Conservation (phyloP, 2,888 invertebrate genomes). For the Crocallis elinguaria region DNA sequence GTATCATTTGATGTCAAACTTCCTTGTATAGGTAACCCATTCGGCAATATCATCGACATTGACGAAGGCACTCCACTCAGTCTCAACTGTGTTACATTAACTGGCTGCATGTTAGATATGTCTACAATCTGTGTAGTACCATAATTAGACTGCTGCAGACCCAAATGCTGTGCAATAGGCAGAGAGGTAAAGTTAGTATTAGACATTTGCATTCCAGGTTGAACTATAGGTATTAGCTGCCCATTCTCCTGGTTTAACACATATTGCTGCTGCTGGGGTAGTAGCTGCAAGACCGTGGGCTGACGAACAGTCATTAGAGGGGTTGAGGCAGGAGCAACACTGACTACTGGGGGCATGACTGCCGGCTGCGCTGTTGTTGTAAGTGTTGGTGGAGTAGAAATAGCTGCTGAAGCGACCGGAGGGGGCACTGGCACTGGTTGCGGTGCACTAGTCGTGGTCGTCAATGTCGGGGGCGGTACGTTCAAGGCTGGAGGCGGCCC, state of each 20-base stretch:
- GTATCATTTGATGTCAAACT: constrained; percentile 69
- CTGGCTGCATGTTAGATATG: constrained; percentile 76
- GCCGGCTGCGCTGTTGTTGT: constrained; percentile 63
- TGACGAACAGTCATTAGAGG: constrained; percentile 79
- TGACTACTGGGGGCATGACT: constrained; percentile 71
- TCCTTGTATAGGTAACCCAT: constrained; percentile 72
- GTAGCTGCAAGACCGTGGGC: constrained; percentile 72
- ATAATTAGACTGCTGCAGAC: constrained; percentile 73
- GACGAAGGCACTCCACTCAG: constrained; percentile 76
- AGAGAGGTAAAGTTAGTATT: constrained; percentile 74
- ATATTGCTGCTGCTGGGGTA: constrained; percentile 73
- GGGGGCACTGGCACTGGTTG: constrained; percentile 64
- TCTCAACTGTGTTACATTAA: constrained; percentile 75
- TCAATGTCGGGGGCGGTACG: constrained; percentile 70
- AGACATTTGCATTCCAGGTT: constrained; percentile 75
- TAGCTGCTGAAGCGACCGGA: constrained; percentile 60
- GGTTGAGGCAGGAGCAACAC: constrained; percentile 67
- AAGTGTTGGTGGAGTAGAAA: constrained; percentile 64
- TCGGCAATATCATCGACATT: constrained; percentile 79
- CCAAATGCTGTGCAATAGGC: constrained; percentile 68
- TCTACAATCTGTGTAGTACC: constrained; percentile 74
- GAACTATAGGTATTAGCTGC: constrained; percentile 79
- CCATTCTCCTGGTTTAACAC: constrained; percentile 79
- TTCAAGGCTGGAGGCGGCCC: constrained; percentile 74
- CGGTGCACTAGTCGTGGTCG: constrained; percentile 63